Percentiles rank a stretch among this genome's conserved stretches.
Evolutionary conservation across 1,140 invertebrate species (phyloP).

Genomic region (Anagrus nilaparvatae): DNA sequence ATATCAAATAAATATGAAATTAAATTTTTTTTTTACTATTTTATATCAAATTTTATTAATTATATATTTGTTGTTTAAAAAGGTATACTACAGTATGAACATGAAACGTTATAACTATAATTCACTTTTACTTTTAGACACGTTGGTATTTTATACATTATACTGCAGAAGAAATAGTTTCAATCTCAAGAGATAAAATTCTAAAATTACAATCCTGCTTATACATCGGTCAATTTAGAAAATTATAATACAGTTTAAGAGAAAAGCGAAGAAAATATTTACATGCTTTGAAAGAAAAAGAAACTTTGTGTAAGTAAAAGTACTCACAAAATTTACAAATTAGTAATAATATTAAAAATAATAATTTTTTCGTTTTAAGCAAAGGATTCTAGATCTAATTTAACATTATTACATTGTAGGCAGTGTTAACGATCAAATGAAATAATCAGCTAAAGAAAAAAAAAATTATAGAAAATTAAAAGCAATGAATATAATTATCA

Average conservation of each 20-base stretch:
- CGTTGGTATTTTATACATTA: conserved; percentile 66
- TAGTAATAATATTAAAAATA: background rate
- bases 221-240: conserved; percentile 76
- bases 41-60: too few relatives aligned
- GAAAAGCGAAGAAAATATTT: conserved; percentile 67
- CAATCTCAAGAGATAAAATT: conserved; percentile 66
- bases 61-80: too few relatives aligned
- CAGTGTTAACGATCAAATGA: conserved; percentile 61
- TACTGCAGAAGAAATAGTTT: conserved; percentile 76
- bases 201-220: conserved; percentile 62
- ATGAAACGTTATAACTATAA: too few relatives aligned
- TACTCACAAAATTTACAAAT: too few relatives aligned
- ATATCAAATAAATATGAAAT: too few relatives aligned
- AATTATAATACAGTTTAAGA: conserved; percentile 60
- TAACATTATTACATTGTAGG: conserved; percentile 39
- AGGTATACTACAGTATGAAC: too few relatives aligned
- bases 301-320: conserved; percentile 61
- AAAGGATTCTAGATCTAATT: background rate
- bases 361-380: background rate
- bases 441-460: conserved; percentile 57
- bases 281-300: conserved; percentile 63
- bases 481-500: conserved; percentile 72
- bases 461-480: conserved; percentile 71
- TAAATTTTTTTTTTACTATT: too few relatives aligned
- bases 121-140: too few relatives aligned